Evolutionary conservation across 1,140 invertebrate species (phyloP).

Genomic region (Aphaenogaster floridana): DNA sequence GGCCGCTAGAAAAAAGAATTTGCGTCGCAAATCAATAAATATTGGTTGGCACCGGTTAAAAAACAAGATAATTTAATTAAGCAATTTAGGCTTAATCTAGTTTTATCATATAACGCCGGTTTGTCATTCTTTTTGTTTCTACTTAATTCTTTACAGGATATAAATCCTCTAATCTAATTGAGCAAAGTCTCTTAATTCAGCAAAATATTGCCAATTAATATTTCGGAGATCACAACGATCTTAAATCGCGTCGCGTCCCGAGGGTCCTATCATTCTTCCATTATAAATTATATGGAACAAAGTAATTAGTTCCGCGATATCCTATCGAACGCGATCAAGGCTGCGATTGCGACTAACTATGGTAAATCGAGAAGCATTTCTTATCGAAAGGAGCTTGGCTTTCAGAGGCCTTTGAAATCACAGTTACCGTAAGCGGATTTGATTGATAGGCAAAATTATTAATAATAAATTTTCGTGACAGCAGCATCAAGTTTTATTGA

Average conservation of each 20-base stretch:
- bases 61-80: not conserved
- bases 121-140: not conserved
- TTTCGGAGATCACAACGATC: not conserved
- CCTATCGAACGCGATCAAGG: not conserved
- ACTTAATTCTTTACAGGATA: not conserved
- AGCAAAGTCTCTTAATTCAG: not conserved
- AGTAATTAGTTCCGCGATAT: slow-evolving; percentile 11
- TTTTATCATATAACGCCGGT: not conserved
- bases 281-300: not conserved
- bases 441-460: not conserved
- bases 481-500: not conserved
- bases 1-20: not conserved
- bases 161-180: not conserved
- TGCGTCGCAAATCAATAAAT: not conserved
- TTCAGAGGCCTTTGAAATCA: not conserved
- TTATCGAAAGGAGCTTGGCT: not conserved
- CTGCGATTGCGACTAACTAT: not conserved
- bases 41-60: not conserved
- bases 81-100: not conserved
- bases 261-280: not conserved
- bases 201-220: not conserved
- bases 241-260: not conserved
- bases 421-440: not conserved
- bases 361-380: not conserved
- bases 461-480: not conserved